These are phyloP conservation scores for Chlorops oryzae DNA, from an alignment of 1,140 invertebrate genomes.

Conservation along the genomic window DNA sequence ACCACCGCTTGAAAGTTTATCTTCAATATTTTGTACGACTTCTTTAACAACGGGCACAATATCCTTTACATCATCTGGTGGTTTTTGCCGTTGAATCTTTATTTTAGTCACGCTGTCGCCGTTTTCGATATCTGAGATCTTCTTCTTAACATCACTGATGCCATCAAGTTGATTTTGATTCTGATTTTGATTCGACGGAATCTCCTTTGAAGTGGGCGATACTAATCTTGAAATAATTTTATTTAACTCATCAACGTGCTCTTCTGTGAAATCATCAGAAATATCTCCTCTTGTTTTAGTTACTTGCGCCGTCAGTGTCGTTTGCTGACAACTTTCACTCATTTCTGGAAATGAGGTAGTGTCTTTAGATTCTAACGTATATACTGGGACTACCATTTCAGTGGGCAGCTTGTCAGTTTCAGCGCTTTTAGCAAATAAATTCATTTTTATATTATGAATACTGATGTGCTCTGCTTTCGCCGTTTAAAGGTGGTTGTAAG, in stretches of 20 bases:
- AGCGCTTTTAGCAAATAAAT: conserved; percentile 38
- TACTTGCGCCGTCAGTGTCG: conserved; percentile 25
- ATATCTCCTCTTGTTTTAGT: conserved; percentile 21
- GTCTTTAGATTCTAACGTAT: conserved; percentile 30
- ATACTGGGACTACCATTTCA: conserved; percentile 26
- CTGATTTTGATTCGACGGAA: too few species aligned
- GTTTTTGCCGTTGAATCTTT: too few species aligned
- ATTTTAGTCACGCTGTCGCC: too few species aligned
- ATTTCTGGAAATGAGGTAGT: conserved; percentile 48
- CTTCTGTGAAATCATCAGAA: too few species aligned
- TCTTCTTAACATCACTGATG: conserved; percentile 37
- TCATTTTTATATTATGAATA: conserved; percentile 45
- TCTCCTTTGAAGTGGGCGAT: too few species aligned
- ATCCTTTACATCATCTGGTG: conserved; percentile 30
- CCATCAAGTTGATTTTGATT: conserved; percentile 15
- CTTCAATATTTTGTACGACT: conserved; percentile 39
- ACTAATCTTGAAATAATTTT: too few species aligned
- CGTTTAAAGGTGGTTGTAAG: too few species aligned
- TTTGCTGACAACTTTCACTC: conserved; percentile 45
- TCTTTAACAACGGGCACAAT: conserved; percentile 33
- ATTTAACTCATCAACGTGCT: too few species aligned
- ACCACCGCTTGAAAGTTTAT: conserved; percentile 26
- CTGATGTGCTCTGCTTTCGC: conserved; percentile 46
- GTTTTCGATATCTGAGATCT: conserved; percentile 36
- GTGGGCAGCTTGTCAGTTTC: conserved; percentile 45